phyloP scores from a whole-genome alignment of 1,140 invertebrate genomes.

The Calephelis virginiensis region DNA sequence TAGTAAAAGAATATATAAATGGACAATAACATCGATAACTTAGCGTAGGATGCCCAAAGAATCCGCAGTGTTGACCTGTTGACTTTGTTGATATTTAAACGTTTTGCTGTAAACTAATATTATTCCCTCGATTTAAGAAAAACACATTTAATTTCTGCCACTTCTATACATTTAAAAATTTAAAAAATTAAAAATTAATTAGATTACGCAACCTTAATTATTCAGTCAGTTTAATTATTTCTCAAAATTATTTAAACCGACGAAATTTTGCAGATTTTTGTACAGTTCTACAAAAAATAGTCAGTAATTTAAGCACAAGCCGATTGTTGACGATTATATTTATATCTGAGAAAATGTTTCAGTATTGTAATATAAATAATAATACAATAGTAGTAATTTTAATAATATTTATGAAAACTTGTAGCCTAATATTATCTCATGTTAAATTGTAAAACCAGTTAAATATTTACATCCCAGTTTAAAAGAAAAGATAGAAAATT shows the following conservation, averaged over 20 bases:
- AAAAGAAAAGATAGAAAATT: no score
- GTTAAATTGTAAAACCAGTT: no score
- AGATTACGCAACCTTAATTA: background rate
- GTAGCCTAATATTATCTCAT: no score
- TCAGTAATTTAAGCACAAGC: conserved; percentile 11
- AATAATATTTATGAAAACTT: no score
- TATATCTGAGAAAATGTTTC: background rate
- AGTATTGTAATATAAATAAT: no score
- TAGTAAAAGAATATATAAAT: conserved; percentile 67
- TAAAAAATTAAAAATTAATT: conserved; percentile 21
- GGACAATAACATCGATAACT: conserved; percentile 61
- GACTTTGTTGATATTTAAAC: conserved; percentile 53
- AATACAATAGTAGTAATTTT: no score
- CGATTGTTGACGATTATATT: conserved; percentile 13
- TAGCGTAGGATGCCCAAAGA: conserved; percentile 76
- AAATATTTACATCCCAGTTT: no score
- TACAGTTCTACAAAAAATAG: background rate
- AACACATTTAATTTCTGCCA: conserved; percentile 53
- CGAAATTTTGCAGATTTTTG: conserved; percentile 11
- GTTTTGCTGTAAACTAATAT: conserved; percentile 69
- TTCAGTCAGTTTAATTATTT: conserved; percentile 18
- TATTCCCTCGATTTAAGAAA: conserved; percentile 58
- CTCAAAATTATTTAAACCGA: background rate
- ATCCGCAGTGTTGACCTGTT: conserved; percentile 69
- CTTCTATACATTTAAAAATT: conserved; percentile 41